phyloP scores from a whole-genome alignment of 2,888 invertebrate genomes.

The Drosophila anomelani region DNA sequence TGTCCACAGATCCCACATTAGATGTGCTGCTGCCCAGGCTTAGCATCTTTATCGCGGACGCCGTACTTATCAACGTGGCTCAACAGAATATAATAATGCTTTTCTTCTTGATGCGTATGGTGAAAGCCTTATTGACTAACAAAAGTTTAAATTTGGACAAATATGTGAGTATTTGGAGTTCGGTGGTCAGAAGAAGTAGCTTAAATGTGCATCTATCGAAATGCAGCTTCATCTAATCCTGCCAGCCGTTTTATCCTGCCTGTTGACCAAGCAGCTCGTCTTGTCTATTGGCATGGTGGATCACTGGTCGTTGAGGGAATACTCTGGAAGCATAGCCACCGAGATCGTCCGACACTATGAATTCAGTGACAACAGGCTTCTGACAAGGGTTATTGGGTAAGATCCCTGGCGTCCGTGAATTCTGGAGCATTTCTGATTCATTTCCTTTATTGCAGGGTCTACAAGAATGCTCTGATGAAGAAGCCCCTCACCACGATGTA shows the following conservation, averaged over 20 bases:
- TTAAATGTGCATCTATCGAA: not conserved
- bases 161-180: constrained; percentile 46
- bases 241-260: constrained; percentile 47
- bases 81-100: constrained; percentile 29
- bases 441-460: constrained; percentile 30
- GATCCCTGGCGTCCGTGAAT: not conserved
- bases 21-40: constrained; percentile 36
- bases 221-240: constrained; percentile 50
- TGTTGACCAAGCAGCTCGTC: constrained; percentile 19
- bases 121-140: constrained; percentile 40
- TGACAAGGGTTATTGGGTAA: constrained; percentile 45
- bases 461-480: constrained; percentile 26
- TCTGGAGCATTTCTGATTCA: not conserved
- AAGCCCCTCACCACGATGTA: constrained; percentile 43
- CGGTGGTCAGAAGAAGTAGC: too few relatives aligned
- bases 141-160: constrained; percentile 19
- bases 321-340: constrained; percentile 29
- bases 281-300: not conserved
- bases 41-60: constrained; percentile 38
- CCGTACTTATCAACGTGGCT: constrained; percentile 35
- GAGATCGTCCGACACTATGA: constrained; percentile 27
- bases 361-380: constrained; percentile 3
- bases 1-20: constrained; percentile 41
- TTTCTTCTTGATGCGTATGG: constrained; percentile 50
- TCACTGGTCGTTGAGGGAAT: constrained; percentile 56